Conservation (phyloP, 2,797 vertebrate species). For the Halcyon smyrnensis region DNA sequence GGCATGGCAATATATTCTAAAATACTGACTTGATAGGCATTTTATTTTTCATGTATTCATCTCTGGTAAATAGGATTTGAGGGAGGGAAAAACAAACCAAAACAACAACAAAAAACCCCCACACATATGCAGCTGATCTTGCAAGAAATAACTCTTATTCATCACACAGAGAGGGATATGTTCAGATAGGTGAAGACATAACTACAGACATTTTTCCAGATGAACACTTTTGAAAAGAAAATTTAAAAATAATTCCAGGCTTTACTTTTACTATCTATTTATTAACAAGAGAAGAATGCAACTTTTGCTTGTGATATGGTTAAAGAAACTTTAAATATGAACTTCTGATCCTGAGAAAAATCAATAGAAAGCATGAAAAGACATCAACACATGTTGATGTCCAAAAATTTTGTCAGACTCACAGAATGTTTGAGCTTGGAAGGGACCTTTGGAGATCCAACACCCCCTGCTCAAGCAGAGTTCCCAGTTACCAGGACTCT, state of each 20-base stretch:
- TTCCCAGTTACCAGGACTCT: background rate
- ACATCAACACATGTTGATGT: background rate
- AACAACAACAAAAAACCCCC: too few relatives aligned
- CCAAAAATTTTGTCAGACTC: background rate
- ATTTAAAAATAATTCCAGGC: background rate
- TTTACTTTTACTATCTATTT: background rate
- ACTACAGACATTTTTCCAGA: background rate
- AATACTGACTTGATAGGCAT: conserved; percentile 44
- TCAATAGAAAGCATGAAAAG: background rate
- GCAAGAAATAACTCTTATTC: background rate
- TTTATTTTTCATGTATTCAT: conserved; percentile 41
- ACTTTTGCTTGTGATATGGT: background rate
- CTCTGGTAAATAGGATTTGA: conserved; percentile 35
- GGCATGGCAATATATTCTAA: conserved; percentile 32
- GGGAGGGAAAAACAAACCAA: background rate
- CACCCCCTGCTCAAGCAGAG: background rate
- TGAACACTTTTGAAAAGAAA: background rate
- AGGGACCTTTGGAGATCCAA: background rate
- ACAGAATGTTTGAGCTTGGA: background rate
- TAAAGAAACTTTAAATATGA: background rate
- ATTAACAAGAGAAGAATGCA: background rate
- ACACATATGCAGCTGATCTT: background rate
- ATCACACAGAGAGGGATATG: background rate
- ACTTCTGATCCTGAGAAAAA: background rate
- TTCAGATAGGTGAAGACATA: background rate